Conservation (phyloP, 2,888 invertebrate species). For the Diarsia dahlii region DNA sequence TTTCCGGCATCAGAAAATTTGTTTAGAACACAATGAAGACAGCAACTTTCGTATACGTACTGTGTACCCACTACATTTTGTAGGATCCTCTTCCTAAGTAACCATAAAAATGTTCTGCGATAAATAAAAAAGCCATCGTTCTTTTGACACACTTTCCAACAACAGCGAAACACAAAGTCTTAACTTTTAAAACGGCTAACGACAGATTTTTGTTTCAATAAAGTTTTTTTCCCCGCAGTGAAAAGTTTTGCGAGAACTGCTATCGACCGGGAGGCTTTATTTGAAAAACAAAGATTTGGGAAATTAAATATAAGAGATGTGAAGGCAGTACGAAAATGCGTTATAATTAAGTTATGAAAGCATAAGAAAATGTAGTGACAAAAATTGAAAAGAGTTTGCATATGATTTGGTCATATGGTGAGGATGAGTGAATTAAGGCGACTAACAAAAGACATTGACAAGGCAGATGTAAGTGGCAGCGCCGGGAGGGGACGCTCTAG, state of each 20-base stretch:
- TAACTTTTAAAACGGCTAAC: conserved; percentile 58
- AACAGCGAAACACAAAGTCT: conserved; percentile 41
- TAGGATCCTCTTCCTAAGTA: background rate
- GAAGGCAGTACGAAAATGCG: too few relatives aligned
- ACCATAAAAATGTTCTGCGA: conserved; percentile 3
- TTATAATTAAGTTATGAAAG: too few relatives aligned
- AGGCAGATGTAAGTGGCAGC: too few relatives aligned
- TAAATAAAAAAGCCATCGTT: conserved; percentile 20
- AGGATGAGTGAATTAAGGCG: too few relatives aligned
- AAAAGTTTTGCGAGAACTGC: conserved; percentile 30
- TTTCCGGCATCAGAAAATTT: background rate
- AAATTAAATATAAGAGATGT: background rate
- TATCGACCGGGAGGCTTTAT: conserved; percentile 27
- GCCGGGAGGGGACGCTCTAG: too few relatives aligned
- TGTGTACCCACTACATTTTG: background rate
- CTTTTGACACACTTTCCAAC: conserved; percentile 35
- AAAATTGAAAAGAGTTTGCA: too few relatives aligned
- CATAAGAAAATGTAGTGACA: too few relatives aligned
- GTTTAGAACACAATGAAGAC: background rate
- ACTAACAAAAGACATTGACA: too few relatives aligned
- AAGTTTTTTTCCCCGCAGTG: conserved; percentile 33
- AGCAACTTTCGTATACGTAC: background rate
- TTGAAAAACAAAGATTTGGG: conserved; percentile 10
- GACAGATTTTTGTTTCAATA: conserved; percentile 47
- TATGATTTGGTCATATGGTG: too few relatives aligned